Conservation (phyloP, 2,888 invertebrate genomes). For the Pseudococcus longispinus region DNA sequence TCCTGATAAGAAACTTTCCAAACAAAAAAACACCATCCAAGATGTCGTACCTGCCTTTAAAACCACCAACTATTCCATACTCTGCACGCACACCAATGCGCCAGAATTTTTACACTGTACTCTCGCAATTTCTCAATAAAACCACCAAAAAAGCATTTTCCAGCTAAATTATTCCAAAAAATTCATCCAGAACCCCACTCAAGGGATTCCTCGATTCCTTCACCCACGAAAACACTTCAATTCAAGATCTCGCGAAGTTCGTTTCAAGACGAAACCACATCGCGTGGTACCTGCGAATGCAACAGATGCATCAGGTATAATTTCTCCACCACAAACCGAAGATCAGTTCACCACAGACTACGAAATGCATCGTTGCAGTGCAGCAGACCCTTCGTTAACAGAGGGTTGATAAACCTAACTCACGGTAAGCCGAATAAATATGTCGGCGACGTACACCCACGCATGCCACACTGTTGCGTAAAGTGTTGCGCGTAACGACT, state of each 20-base stretch:
- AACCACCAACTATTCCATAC: no score
- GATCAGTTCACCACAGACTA: background rate
- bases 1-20: no score
- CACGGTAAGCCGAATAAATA: background rate
- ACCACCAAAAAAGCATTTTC: no score
- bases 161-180: no score
- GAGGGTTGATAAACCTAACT: conserved; percentile 44
- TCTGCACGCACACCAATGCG: no score
- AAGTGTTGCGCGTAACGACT: conserved; percentile 56
- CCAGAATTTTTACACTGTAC: no score
- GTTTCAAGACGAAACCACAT: no score
- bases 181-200: no score
- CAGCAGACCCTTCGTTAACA: background rate
- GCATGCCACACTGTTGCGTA: conserved; percentile 55
- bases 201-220: no score
- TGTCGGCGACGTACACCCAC: conserved; percentile 42
- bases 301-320: conserved; percentile 5
- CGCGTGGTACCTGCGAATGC: background rate
- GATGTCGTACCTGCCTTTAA: no score
- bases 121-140: no score
- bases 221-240: background rate
- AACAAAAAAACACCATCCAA: no score
- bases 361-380: background rate
- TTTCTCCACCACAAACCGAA: background rate
- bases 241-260: background rate